Conservation (phyloP, 2,113 vertebrate genomes). For the Mellivora capensis region DNA sequence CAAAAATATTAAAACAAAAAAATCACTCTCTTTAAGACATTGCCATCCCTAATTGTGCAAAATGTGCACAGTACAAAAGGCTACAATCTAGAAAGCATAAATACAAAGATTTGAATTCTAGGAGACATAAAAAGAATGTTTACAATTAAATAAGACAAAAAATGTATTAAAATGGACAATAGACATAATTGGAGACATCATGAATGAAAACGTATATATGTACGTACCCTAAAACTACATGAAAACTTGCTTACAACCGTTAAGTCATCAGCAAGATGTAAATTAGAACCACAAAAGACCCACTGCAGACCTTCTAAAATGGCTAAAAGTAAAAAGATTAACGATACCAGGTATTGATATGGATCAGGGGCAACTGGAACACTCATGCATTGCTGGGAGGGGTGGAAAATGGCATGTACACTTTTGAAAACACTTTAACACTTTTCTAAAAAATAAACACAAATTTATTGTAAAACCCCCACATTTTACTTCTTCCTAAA, state of each 20-base stretch:
- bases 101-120: neutral
- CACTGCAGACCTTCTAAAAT: neutral
- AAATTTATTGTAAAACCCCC: neutral
- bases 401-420: neutral
- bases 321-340: neutral
- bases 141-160: neutral
- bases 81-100: neutral
- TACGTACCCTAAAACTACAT: neutral
- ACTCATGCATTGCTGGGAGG: neutral
- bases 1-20: neutral
- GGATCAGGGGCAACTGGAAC: rapidly evolving
- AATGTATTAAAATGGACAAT: neutral
- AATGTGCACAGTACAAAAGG: neutral
- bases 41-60: neutral
- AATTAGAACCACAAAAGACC: neutral
- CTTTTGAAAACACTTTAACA: neutral
- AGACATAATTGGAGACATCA: neutral
- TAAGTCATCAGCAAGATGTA: neutral
- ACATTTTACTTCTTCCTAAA: neutral
- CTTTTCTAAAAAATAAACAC: neutral
- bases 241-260: neutral
- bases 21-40: neutral
- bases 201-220: neutral
- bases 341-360: neutral
- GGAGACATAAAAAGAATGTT: neutral